These are phyloP conservation scores for Cosmia trapezina DNA, from an alignment of 2,888 invertebrate genomes.

Conservation along the genomic window DNA sequence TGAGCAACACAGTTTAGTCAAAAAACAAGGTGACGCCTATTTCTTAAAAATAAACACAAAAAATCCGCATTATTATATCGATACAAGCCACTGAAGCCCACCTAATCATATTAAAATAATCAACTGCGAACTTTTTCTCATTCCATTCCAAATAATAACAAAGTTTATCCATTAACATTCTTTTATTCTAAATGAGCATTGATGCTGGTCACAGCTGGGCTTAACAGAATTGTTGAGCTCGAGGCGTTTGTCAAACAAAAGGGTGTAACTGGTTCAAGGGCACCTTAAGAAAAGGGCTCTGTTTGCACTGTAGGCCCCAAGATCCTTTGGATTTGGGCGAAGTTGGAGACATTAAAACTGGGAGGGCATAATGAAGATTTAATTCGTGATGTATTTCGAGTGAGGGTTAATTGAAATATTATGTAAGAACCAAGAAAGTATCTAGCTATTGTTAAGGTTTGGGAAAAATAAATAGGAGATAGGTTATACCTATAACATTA, in stretches of 20 bases:
- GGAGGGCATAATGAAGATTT: conserved; percentile 28
- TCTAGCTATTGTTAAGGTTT: neutral
- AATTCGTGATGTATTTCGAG: conserved; percentile 31
- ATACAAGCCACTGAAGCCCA: neutral
- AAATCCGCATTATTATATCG: neutral
- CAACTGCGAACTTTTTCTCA: conserved; percentile 1
- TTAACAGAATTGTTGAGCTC: conserved; percentile 40
- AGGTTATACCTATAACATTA: neutral
- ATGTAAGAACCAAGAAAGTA: conserved; percentile 6
- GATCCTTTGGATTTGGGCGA: conserved; percentile 22
- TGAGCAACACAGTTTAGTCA: too few species aligned
- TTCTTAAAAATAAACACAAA: neutral
- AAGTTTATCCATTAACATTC: conserved; percentile 44
- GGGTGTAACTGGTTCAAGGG: conserved; percentile 54
- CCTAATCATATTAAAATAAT: conserved; percentile 14
- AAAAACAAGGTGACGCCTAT: neutral
- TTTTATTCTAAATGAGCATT: conserved; percentile 46
- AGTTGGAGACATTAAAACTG: conserved; percentile 34
- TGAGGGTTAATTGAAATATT: conserved; percentile 36
- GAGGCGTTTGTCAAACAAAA: conserved; percentile 50
- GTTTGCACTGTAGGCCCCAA: conserved; percentile 30
- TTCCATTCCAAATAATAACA: conserved; percentile 30
- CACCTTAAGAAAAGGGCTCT: conserved; percentile 30
- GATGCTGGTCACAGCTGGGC: conserved; percentile 49
- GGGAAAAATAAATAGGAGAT: neutral